Percentiles rank a stretch among this genome's conserved stretches.
Evolutionary conservation across 2,797 vertebrate species (phyloP).

Genomic region (Ataeniobius toweri): DNA sequence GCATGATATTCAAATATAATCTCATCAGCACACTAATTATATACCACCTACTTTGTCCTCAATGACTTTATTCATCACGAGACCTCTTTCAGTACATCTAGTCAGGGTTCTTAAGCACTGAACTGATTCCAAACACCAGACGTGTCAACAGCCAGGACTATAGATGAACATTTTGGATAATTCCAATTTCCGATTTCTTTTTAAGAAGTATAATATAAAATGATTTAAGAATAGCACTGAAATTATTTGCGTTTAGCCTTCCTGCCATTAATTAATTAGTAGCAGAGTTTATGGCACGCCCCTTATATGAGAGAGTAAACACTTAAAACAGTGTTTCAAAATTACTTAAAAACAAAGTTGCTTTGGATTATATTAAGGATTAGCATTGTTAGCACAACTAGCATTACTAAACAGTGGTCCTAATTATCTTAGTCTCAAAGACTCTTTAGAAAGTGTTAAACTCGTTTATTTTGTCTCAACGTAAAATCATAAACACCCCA

Average conservation of each 20-base stretch:
- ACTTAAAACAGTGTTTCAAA: background rate
- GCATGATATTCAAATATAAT: conserved; percentile 55
- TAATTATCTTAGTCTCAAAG: background rate
- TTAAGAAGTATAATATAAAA: background rate
- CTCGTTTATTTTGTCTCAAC: background rate
- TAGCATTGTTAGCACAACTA: background rate
- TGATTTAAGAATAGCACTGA: background rate
- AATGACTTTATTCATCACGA: background rate
- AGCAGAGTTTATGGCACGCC: background rate
- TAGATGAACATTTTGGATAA: background rate
- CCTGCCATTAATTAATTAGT: background rate
- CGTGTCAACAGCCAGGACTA: background rate
- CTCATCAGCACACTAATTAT: conserved; percentile 45
- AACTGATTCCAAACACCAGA: background rate
- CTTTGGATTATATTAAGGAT: background rate
- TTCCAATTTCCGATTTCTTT: background rate
- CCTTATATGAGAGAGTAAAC: background rate
- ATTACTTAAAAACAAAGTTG: background rate
- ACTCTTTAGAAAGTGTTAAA: background rate
- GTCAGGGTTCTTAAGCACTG: background rate
- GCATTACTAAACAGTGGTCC: background rate
- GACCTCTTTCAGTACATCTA: background rate
- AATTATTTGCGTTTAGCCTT: background rate
- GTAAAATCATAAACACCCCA: background rate
- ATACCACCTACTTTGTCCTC: conserved; percentile 9